Conservation (phyloP, 2,888 invertebrate species). For the Pyrocoelia pectoralis region DNA sequence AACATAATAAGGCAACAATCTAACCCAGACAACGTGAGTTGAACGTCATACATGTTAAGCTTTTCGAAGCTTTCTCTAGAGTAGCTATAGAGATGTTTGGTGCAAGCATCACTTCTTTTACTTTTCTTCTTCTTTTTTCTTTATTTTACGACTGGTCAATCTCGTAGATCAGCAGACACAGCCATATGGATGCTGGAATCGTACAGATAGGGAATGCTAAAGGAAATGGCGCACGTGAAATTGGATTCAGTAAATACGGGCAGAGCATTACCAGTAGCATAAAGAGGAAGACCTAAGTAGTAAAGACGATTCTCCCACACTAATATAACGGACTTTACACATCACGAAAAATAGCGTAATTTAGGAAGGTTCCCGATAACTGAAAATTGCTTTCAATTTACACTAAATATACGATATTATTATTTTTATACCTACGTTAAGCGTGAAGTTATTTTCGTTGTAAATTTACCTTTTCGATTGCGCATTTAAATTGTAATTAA, state of each 20-base stretch:
- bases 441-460: no score
- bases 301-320: conserved; percentile 28
- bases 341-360: conserved; percentile 20
- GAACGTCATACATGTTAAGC: conserved; percentile 22
- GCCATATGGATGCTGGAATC: conserved; percentile 38
- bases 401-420: neutral
- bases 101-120: conserved; percentile 31
- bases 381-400: conserved; percentile 8
- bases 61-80: conserved; percentile 15
- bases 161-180: conserved; percentile 38
- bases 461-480: no score
- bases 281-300: conserved; percentile 36
- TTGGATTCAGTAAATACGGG: conserved; percentile 41
- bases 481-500: no score
- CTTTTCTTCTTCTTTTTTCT: conserved; percentile 25
- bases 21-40: conserved; percentile 29
- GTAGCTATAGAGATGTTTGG: conserved; percentile 17
- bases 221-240: conserved; percentile 41
- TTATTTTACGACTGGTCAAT: conserved; percentile 39
- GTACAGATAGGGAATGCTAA: conserved; percentile 37
- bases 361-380: conserved; percentile 1
- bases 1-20: conserved; percentile 25
- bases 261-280: conserved; percentile 35
- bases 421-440: no score
- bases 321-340: conserved; percentile 30